A percentile compares a stretch with the other conserved stretches of the same genome.
Conservation (phyloP, 2,888 invertebrate species). For the Microctonus brassicae region DNA sequence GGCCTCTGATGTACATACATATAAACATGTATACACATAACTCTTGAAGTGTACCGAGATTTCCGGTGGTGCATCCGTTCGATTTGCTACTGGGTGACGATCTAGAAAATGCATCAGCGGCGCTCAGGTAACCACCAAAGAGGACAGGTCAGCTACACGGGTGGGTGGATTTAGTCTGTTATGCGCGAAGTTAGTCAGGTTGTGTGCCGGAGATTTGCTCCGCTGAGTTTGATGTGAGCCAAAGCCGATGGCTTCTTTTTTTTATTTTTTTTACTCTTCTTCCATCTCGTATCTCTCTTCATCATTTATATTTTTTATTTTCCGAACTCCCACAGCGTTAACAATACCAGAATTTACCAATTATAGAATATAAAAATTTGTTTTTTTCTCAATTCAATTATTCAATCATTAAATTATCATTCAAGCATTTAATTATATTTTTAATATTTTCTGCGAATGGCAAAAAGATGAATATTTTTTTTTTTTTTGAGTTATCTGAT, state of each 20-base stretch:
- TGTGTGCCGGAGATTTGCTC: slow-evolving; percentile 61
- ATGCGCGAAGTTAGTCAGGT: slow-evolving; percentile 53
- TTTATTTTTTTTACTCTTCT: too few relatives aligned
- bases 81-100: slow-evolving; percentile 28
- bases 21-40: not conserved
- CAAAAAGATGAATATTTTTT: too few relatives aligned
- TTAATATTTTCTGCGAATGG: too few relatives aligned
- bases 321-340: not conserved
- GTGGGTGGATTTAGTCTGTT: slow-evolving; percentile 53
- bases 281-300: not conserved
- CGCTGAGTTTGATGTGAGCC: slow-evolving; percentile 53
- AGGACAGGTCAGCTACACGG: slow-evolving; percentile 58
- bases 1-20: not conserved
- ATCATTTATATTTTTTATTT: not conserved
- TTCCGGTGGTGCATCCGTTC: slow-evolving; percentile 30
- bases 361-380: not conserved
- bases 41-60: not conserved
- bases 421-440: not conserved
- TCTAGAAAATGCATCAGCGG: slow-evolving; percentile 44
- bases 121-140: slow-evolving; percentile 49
- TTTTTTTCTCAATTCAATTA: too few relatives aligned
- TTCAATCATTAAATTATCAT: not conserved
- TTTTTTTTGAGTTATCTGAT: too few relatives aligned
- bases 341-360: not conserved
- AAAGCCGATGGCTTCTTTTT: not conserved